phyloP scores from a whole-genome alignment of 2,888 invertebrate species.

The Lasioglossum villosulum region DNA sequence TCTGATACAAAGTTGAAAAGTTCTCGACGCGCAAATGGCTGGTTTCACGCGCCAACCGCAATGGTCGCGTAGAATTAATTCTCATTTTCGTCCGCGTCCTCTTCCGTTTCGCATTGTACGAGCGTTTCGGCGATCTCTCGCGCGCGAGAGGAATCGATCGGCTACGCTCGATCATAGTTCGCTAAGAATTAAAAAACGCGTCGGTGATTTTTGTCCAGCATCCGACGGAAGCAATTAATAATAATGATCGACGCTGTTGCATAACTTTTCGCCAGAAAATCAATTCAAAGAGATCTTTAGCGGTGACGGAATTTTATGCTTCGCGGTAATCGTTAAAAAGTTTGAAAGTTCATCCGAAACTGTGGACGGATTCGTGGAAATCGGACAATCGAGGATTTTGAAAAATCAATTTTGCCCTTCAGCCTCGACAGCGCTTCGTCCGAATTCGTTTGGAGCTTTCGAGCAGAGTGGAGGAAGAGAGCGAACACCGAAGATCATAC shows the following conservation, averaged over 20 bases:
- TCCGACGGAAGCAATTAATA: constrained; percentile 10
- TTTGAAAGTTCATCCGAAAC: background rate
- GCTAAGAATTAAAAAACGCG: background rate
- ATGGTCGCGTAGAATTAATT: background rate
- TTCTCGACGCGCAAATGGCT: background rate
- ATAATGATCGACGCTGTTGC: background rate
- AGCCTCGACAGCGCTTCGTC: background rate
- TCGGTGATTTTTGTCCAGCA: background rate
- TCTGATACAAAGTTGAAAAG: background rate
- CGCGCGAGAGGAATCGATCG: background rate
- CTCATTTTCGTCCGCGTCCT: background rate
- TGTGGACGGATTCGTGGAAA: background rate
- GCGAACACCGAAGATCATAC: background rate
- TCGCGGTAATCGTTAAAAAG: background rate
- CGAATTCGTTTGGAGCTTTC: background rate
- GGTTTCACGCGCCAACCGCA: background rate
- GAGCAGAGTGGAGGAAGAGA: background rate
- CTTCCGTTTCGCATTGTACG: background rate
- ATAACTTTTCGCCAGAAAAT: background rate
- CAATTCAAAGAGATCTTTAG: background rate
- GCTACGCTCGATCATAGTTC: background rate
- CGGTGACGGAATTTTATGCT: background rate
- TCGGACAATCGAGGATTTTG: background rate
- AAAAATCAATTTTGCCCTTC: background rate
- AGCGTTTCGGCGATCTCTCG: background rate